Conservation (phyloP, 2,888 invertebrate genomes). For the Petrolisthes cinctipes region DNA sequence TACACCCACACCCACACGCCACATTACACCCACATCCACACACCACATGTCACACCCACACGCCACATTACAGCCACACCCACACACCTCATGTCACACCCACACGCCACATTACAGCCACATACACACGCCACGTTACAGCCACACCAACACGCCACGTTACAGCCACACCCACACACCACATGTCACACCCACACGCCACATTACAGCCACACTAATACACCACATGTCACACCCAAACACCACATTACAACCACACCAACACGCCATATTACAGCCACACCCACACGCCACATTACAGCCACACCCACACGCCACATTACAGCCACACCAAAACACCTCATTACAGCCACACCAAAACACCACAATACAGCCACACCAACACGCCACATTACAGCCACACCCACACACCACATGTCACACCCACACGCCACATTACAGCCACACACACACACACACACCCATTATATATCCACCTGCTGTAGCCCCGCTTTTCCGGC, state of each 20-base stretch:
- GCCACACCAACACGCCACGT: too few relatives aligned
- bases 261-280: too few relatives aligned
- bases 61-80: too few relatives aligned
- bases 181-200: neutral
- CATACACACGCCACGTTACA: too few relatives aligned
- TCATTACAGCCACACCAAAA: too few relatives aligned
- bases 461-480: neutral
- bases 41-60: too few relatives aligned
- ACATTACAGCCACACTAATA: neutral
- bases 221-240: neutral
- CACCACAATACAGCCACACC: neutral
- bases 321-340: too few relatives aligned
- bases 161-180: neutral
- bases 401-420: neutral
- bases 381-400: neutral
- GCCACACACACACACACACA: neutral
- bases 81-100: neutral
- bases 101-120: neutral
- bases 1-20: neutral
- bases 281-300: neutral
- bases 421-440: too few relatives aligned
- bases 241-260: neutral
- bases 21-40: neutral
- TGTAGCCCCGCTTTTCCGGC: neutral
- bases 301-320: too few relatives aligned